A percentile compares a stretch with the other conserved stretches of the same genome.
These are phyloP conservation scores for Malthinus flaveolus DNA, from an alignment of 2,888 invertebrate species.

Conservation along the genomic window DNA sequence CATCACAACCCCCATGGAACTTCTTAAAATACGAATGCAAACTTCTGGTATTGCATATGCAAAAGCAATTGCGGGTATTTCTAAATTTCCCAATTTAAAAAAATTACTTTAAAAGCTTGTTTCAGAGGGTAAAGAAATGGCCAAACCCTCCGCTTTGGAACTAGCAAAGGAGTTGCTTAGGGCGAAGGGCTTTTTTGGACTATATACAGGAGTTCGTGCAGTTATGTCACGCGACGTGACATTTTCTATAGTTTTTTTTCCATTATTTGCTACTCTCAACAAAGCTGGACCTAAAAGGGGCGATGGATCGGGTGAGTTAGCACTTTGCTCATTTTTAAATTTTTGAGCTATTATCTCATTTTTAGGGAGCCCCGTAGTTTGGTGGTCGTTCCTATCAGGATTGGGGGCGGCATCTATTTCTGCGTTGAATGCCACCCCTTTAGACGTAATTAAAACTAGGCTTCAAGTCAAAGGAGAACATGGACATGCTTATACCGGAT, in stretches of 20 bases:
- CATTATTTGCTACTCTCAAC: conserved; percentile 2
- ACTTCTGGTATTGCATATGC: neutral
- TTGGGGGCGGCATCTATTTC: neutral
- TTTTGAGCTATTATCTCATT: neutral
- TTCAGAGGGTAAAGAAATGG: neutral
- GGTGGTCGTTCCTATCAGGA: conserved; percentile 1
- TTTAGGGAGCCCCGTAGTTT: neutral
- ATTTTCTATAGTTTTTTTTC: conserved; percentile 6
- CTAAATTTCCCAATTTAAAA: neutral
- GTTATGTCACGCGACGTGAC: conserved; percentile 2
- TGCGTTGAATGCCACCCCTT: neutral
- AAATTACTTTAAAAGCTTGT: neutral
- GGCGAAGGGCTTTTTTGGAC: conserved; percentile 1
- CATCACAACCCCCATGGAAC: conserved; percentile 2
- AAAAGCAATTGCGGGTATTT: neutral
- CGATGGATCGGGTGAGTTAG: neutral
- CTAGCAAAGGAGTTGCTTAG: neutral
- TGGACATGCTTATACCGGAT: neutral
- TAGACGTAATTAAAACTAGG: conserved; percentile 7
- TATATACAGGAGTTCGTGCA: conserved; percentile 3
- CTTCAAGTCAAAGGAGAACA: neutral
- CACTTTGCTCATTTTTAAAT: neutral
- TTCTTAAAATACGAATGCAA: conserved; percentile 9
- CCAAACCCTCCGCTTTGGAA: neutral
- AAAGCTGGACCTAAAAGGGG: neutral